A percentile compares a stretch with the other conserved stretches of the same genome.
phyloP scores from a whole-genome alignment of 2,113 vertebrate genomes.

The Phrynosoma platyrhinos region DNA sequence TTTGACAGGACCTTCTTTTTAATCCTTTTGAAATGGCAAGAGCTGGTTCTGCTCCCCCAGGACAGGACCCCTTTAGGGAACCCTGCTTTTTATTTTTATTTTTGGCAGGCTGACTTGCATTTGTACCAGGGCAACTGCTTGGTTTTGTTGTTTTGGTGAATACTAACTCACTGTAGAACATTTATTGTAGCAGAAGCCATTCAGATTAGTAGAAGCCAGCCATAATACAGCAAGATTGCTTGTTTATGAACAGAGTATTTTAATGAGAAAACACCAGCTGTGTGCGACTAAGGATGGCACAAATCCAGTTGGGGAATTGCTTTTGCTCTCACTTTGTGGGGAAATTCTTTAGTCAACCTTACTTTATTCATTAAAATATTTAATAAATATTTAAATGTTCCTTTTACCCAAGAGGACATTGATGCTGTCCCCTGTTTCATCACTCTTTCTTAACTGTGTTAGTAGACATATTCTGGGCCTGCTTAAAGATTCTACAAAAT shows the following conservation, averaged over 20 bases:
- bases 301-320: slow-evolving; percentile 68
- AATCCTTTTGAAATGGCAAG: slow-evolving; percentile 53
- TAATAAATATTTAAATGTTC: too few relatives aligned
- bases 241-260: slow-evolving; percentile 78
- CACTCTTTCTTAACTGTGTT: too few relatives aligned
- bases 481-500: too few relatives aligned
- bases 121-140: slow-evolving; percentile 54
- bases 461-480: too few relatives aligned
- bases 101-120: slow-evolving; percentile 58
- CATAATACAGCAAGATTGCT: slow-evolving; percentile 73
- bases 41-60: slow-evolving; percentile 52
- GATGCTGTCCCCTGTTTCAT: too few relatives aligned
- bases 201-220: slow-evolving; percentile 74
- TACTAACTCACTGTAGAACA: slow-evolving; percentile 58
- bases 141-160: slow-evolving; percentile 53
- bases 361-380: too few relatives aligned
- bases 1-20: slow-evolving; percentile 65
- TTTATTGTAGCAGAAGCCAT: slow-evolving; percentile 74
- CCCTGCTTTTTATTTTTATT: slow-evolving; percentile 40
- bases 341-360: slow-evolving; percentile 54
- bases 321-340: slow-evolving; percentile 60
- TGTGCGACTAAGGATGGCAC: slow-evolving; percentile 74
- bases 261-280: slow-evolving; percentile 78
- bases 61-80: slow-evolving; percentile 59
- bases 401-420: too few relatives aligned